These are phyloP conservation scores for Gopherus flavomarginatus DNA, from an alignment of 2,113 vertebrate species.

Conservation along the genomic window DNA sequence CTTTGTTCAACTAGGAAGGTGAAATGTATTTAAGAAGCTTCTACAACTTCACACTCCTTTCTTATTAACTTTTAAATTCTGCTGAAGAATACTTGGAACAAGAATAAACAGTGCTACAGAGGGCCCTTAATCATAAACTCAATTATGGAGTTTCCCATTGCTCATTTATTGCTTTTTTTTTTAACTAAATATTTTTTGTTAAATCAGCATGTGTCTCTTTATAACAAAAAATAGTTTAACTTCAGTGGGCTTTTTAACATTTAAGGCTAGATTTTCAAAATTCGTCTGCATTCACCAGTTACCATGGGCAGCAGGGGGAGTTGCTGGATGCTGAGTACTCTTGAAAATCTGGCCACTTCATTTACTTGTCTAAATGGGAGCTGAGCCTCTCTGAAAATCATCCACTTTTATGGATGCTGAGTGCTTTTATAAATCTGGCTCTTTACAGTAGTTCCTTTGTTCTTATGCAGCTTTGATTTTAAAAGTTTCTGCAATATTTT, in stretches of 20 bases:
- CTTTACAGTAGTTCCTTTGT: neutral
- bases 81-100: neutral
- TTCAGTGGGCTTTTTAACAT: neutral
- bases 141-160: neutral
- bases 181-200: neutral
- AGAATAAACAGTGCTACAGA: neutral
- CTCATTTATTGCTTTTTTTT: neutral
- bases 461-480: neutral
- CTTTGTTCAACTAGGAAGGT: conserved; percentile 16
- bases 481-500: neutral
- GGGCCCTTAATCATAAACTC: neutral
- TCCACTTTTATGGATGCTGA: neutral
- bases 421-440: neutral
- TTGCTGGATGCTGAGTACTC: neutral
- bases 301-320: neutral
- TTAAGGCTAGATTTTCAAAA: neutral
- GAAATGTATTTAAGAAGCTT: neutral
- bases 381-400: neutral
- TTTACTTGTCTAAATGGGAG: neutral
- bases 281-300: neutral
- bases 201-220: neutral
- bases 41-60: neutral
- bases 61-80: neutral
- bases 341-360: neutral
- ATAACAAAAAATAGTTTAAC: neutral